These are phyloP conservation scores for Rhodeus uyekii DNA, from an alignment of 2,797 vertebrate species.

Conservation along the genomic window DNA sequence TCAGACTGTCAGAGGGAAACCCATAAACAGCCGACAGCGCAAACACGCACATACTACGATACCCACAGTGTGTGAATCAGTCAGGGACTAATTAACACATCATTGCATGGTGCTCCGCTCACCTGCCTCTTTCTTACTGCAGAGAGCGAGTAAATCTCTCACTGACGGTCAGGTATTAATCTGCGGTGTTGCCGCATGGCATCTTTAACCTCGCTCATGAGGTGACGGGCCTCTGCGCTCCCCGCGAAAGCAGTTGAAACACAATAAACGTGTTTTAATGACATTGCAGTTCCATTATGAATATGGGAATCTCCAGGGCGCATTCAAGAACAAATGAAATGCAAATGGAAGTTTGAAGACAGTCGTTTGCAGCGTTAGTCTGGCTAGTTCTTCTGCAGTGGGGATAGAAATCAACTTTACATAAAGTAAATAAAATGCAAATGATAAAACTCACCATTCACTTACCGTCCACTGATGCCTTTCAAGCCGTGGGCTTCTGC, in stretches of 20 bases:
- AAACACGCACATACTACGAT: background rate
- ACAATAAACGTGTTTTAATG: slow-evolving; percentile 55
- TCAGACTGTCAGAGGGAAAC: slow-evolving; percentile 44
- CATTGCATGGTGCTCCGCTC: slow-evolving; percentile 12
- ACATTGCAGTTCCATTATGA: slow-evolving; percentile 57
- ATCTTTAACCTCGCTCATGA: slow-evolving; percentile 44
- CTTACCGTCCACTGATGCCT: background rate
- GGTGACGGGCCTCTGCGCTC: slow-evolving; percentile 10
- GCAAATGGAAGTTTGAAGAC: slow-evolving; percentile 59
- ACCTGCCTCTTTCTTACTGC: slow-evolving; percentile 39
- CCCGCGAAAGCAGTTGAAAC: slow-evolving; percentile 34
- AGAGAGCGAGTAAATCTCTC: background rate
- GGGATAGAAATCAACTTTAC: slow-evolving; percentile 16
- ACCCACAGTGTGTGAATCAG: slow-evolving; percentile 1
- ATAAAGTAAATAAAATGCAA: slow-evolving; percentile 28
- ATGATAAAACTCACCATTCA: slow-evolving; percentile 11
- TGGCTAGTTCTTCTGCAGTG: slow-evolving; percentile 29
- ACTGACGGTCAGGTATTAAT: background rate
- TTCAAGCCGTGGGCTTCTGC: background rate
- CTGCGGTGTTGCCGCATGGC: background rate
- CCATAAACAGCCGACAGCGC: slow-evolving; percentile 28
- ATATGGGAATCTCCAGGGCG: slow-evolving; percentile 57
- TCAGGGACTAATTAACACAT: slow-evolving; percentile 32
- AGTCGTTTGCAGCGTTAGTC: slow-evolving; percentile 33
- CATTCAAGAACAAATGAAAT: slow-evolving; percentile 60